These are phyloP conservation scores for Ctenomys sociabilis DNA, from an alignment of 2,113 vertebrate species.

Conservation along the genomic window DNA sequence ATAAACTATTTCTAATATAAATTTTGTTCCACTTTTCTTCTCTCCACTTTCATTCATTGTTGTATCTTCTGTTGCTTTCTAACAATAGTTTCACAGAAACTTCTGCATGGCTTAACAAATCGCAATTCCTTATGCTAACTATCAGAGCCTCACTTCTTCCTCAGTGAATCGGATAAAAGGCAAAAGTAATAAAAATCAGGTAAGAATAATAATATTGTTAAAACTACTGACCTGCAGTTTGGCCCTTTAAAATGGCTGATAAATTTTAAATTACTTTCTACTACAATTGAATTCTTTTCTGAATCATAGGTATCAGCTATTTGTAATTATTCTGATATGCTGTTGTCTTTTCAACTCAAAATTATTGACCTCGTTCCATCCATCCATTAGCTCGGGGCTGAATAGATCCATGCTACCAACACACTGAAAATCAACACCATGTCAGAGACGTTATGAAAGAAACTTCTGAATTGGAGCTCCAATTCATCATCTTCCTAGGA, in stretches of 20 bases:
- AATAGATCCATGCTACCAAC: neutral
- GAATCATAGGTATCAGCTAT: neutral
- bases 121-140: neutral
- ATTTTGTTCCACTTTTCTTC: neutral
- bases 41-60: neutral
- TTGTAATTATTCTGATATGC: neutral
- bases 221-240: neutral
- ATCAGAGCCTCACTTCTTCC: neutral
- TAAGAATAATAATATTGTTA: neutral
- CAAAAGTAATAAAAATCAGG: neutral
- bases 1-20: neutral
- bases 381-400: neutral
- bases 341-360: slow-evolving; percentile 10
- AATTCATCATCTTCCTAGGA: neutral
- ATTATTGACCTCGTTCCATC: neutral
- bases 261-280: neutral
- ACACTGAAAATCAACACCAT: neutral
- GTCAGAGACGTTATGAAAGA: neutral
- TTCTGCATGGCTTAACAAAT: neutral
- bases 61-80: neutral
- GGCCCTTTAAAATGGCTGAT: neutral
- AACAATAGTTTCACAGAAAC: neutral
- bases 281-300: neutral
- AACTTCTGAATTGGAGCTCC: neutral
- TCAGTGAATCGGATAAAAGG: slow-evolving; percentile 1